A percentile compares a stretch with the other conserved stretches of the same genome.
Evolutionary conservation across 2,797 vertebrate genomes (phyloP).

Genomic region (Catamblyrhynchus diadema): DNA sequence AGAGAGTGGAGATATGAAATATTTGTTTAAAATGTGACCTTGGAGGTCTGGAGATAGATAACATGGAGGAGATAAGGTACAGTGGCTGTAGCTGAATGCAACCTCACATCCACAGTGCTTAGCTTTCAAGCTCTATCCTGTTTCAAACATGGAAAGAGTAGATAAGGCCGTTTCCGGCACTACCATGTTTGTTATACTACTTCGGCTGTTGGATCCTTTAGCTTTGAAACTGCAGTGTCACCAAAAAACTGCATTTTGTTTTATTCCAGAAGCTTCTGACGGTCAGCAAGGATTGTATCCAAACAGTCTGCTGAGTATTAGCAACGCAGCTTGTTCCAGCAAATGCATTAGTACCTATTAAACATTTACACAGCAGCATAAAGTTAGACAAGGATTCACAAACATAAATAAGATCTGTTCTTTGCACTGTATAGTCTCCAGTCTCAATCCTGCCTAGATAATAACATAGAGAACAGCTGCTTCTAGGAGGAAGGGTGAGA

Average conservation of each 20-base stretch:
- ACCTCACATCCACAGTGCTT: fast-evolving
- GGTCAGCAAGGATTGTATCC: slow-evolving; percentile 30
- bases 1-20: neutral
- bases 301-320: neutral
- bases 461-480: neutral
- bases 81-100: neutral
- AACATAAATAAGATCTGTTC: slow-evolving; percentile 29
- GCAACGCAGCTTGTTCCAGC: slow-evolving; percentile 15
- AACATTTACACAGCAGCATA: slow-evolving; percentile 51
- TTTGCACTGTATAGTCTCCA: neutral
- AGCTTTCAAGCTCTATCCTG: neutral
- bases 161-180: neutral
- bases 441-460: neutral
- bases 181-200: fast-evolving
- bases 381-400: slow-evolving; percentile 18
- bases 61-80: neutral
- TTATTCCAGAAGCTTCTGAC: slow-evolving; percentile 38
- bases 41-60: neutral
- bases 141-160: neutral
- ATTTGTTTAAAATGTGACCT: neutral
- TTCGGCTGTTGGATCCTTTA: neutral
- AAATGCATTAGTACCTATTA: slow-evolving; percentile 64
- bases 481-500: neutral
- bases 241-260: neutral
- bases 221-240: slow-evolving; percentile 25